Evolutionary conservation across 2,797 vertebrate species (phyloP), one percentile per base, ranked within the genome.

Genomic region (Melopsittacus undulatus): DNA sequence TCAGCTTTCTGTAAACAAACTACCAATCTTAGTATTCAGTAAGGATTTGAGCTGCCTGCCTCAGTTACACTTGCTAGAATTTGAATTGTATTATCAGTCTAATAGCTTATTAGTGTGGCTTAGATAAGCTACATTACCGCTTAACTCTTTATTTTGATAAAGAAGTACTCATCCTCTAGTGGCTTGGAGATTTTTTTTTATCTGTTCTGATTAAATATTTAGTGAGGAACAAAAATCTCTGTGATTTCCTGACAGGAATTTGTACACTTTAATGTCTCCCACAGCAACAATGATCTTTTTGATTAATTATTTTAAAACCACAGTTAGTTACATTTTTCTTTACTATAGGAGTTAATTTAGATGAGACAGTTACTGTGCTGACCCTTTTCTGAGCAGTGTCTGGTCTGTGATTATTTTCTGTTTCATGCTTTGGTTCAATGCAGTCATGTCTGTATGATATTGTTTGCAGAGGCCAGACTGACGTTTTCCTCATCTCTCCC

Each of bases 191-290:
- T 91, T 85, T 87, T 42, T 87, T 79, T 79, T 59, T 43, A 76
- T 84, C 83, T 94, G 54, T 69, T 90, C 86, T 89, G 46, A 70
- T 94, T 91, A 95, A 97, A 96, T 96, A 96, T 96, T 97, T 96
- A 89, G 91, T 56, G 80, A 91, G 76, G 66, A 85, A 90, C 48
- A 93, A 87, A 94, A 81, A 87, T 72, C 16, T 90, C 72, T 68
- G 49, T 52, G 40, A 69, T 62, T 79, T 90, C 52, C 26, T 68
- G 78, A 87, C 86, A 88, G 49, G 38, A 96, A 91, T 62, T 88
- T 69, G 30, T 30, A 57, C 72, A 46, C 63, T 92, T 90, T 87
- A 72, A 22, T 34, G 32, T 62, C 66, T 56, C 52, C 40, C 48
- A 6, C 18, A 90, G 90, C 40, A 94, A 59, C 13, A 52, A n/a